Evolutionary conservation across 2,113 vertebrate genomes (phyloP).

Genomic region (Paramormyrops kingsleyae): DNA sequence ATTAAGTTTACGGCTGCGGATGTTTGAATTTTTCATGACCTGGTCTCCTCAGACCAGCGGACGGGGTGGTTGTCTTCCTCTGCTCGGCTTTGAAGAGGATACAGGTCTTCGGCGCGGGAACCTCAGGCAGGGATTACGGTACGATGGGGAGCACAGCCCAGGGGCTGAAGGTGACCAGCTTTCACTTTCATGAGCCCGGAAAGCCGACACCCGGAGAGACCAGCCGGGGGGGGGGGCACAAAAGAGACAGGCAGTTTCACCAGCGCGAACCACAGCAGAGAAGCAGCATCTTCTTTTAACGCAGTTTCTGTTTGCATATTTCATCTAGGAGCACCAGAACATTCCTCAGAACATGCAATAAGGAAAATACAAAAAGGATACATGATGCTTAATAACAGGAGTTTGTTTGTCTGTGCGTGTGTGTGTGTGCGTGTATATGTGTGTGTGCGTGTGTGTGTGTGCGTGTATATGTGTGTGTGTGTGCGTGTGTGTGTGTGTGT

Average conservation of each 20-base stretch:
- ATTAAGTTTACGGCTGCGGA: conserved; percentile 34
- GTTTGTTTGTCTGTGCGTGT: neutral
- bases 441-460: too few relatives aligned
- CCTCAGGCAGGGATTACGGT: conserved; percentile 31
- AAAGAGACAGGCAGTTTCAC: neutral
- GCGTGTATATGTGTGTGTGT: neutral
- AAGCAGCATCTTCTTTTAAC: neutral
- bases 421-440: too few relatives aligned
- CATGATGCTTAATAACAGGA: neutral
- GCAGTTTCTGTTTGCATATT: neutral
- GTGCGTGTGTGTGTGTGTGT: neutral
- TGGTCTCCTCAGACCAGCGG: conserved; percentile 27
- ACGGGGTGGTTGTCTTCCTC: conserved; percentile 35
- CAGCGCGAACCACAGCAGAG: neutral
- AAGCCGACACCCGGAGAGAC: conserved; percentile 40
- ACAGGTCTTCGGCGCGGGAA: conserved; percentile 43
- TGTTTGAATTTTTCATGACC: conserved; percentile 48
- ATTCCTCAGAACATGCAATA: neutral
- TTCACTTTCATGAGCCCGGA: conserved; percentile 24
- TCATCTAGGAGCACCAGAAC: neutral
- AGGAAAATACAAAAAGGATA: neutral
- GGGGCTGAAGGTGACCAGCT: conserved; percentile 37
- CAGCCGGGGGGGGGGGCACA: neutral
- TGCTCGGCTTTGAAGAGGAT: conserved; percentile 43
- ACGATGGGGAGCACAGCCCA: neutral